These are phyloP conservation scores for Microctenopoma steveboyesi DNA, from an alignment of 2,797 vertebrate species.

Conservation along the genomic window DNA sequence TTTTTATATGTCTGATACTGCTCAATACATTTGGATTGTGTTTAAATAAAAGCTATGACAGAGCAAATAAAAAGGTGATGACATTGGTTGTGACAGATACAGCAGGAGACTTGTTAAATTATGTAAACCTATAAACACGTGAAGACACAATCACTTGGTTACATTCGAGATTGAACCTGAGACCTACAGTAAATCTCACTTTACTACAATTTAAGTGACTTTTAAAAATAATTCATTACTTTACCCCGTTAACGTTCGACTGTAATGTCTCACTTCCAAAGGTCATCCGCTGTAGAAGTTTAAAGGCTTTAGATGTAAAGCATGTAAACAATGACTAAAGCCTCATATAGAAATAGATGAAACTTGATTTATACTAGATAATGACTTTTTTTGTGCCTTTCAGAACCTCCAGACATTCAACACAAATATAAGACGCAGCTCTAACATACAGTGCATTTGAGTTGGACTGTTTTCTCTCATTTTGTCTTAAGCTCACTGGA, in stretches of 20 bases:
- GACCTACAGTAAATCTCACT: conserved; percentile 41
- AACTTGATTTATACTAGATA: background rate
- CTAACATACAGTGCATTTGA: background rate
- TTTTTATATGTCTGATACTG: background rate
- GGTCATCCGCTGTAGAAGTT: conserved; percentile 1
- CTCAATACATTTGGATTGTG: background rate
- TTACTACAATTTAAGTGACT: conserved; percentile 15
- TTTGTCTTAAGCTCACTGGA: conserved; percentile 21
- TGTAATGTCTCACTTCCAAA: background rate
- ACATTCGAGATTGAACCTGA: conserved; percentile 61
- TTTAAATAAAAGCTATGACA: background rate
- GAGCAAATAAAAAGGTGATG: background rate
- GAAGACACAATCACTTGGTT: conserved; percentile 31
- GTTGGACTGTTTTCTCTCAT: background rate
- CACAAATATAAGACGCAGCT: background rate
- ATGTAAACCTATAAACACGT: conserved; percentile 27
- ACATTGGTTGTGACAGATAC: background rate
- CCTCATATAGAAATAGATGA: conserved; percentile 16
- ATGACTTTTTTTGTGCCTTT: background rate
- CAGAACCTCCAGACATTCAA: background rate
- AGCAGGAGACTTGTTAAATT: conserved; percentile 16
- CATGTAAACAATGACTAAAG: conserved; percentile 49
- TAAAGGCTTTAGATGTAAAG: background rate
- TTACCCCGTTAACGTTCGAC: background rate
- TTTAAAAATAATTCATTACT: background rate